Conservation (phyloP, 2,113 vertebrate species). For the Eclectus roratus region DNA sequence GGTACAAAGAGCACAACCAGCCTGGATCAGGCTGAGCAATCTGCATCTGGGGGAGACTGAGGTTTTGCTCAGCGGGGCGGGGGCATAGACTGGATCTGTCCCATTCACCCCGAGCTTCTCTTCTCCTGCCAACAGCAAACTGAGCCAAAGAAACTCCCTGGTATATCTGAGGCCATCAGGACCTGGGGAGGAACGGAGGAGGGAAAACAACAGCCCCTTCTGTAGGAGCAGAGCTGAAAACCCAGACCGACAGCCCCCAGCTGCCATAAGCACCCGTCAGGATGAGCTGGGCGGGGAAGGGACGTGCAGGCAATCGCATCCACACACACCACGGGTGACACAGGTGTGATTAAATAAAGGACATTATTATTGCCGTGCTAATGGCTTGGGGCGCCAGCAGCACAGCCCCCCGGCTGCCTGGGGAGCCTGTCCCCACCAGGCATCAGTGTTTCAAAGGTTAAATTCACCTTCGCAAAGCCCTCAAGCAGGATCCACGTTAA, state of each 20-base stretch:
- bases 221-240: background rate
- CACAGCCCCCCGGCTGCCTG: fast-evolving
- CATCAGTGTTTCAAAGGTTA: background rate
- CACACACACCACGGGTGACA: fast-evolving
- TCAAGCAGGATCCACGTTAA: background rate
- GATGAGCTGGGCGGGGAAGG: background rate
- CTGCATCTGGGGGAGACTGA: fast-evolving
- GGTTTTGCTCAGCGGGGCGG: fast-evolving
- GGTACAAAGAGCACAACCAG: background rate
- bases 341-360: background rate
- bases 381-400: background rate
- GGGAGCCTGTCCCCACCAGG: background rate
- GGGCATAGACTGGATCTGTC: fast-evolving
- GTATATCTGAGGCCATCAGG: background rate
- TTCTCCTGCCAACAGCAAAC: background rate
- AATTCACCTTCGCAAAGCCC: background rate
- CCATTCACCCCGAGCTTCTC: fast-evolving
- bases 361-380: background rate
- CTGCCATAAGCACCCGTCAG: background rate
- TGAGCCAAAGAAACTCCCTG: background rate
- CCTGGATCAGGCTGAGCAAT: background rate
- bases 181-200: fast-evolving
- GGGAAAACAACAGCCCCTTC: background rate
- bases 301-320: background rate
- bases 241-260: background rate